Conservation (phyloP, 2,113 vertebrate genomes). For the Macaca mulatta region DNA sequence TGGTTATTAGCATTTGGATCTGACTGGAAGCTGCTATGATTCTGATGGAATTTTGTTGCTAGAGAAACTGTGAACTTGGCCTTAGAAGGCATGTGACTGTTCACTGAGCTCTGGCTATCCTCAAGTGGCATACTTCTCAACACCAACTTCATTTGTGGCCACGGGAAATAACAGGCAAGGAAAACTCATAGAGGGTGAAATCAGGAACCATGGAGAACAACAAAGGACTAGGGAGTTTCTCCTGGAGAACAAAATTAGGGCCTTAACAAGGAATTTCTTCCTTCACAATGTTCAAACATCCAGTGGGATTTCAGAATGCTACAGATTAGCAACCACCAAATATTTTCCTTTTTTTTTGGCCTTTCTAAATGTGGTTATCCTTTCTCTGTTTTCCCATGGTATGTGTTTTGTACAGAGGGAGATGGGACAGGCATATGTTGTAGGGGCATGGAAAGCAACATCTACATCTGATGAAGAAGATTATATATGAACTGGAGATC, state of each 20-base stretch:
- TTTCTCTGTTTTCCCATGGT: not conserved
- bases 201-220: not conserved
- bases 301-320: not conserved
- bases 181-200: not conserved
- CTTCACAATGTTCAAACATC: not conserved
- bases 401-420: not conserved
- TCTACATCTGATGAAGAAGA: not conserved
- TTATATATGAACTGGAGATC: not conserved
- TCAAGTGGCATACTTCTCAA: not conserved
- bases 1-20: not conserved
- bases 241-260: not conserved
- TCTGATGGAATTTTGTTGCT: not conserved
- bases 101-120: not conserved
- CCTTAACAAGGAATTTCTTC: not conserved
- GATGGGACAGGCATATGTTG: not conserved
- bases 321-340: not conserved
- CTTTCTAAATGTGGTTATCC: not conserved
- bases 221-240: not conserved
- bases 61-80: not conserved
- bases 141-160: not conserved
- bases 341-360: not conserved
- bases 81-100: not conserved
- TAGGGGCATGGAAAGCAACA: not conserved
- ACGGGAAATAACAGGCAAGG: not conserved
- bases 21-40: not conserved